phyloP scores from a whole-genome alignment of 2,113 vertebrate genomes.

The Platysteira castanea region DNA sequence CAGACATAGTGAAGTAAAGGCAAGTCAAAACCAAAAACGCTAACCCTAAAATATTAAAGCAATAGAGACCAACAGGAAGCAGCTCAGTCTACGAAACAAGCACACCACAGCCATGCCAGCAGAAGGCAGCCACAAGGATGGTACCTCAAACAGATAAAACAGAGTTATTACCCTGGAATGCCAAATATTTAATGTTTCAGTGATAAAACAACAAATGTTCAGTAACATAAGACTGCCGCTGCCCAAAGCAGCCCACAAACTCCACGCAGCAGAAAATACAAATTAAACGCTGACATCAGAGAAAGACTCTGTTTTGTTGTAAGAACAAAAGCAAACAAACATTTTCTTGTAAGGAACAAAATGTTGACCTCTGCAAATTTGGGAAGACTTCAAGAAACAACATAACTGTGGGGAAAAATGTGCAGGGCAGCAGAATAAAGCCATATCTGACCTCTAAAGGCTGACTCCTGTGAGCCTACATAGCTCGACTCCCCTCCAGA shows the following conservation, averaged over 20 bases:
- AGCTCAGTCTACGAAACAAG: neutral
- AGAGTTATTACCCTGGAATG: neutral
- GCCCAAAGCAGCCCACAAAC: constrained; percentile 23
- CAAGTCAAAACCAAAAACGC: neutral
- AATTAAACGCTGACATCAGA: constrained; percentile 28
- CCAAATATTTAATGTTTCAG: constrained; percentile 6
- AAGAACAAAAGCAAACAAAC: constrained; percentile 42
- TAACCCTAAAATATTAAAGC: neutral
- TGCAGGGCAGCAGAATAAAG: constrained; percentile 47
- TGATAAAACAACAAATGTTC: constrained; percentile 40
- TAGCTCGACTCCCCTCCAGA: neutral
- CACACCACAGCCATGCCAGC: neutral
- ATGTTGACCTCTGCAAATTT: constrained; percentile 41
- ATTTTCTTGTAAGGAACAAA: constrained; percentile 45
- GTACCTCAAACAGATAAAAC: neutral
- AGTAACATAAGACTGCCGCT: neutral
- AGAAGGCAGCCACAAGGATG: neutral
- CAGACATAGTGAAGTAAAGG: neutral
- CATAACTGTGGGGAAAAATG: constrained; percentile 20
- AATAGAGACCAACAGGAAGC: neutral
- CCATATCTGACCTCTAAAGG: neutral
- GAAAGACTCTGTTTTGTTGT: constrained; percentile 1
- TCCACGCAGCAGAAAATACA: neutral
- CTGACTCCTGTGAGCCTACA: neutral
- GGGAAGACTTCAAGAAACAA: constrained; percentile 48